phyloP scores from a whole-genome alignment of 2,113 vertebrate species.

The Pycnonotus jocosus region DNA sequence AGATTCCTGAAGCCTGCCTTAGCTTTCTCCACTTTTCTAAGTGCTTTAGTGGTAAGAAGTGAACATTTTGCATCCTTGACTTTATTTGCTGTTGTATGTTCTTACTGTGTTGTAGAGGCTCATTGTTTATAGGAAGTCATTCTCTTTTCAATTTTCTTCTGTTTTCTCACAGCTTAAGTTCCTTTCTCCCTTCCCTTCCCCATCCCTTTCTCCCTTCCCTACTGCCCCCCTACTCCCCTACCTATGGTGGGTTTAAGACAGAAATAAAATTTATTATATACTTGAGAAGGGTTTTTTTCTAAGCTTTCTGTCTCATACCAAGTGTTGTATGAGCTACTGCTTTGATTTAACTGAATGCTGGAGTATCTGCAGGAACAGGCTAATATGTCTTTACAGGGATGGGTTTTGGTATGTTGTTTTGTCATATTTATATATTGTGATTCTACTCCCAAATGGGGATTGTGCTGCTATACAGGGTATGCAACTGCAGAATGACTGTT shows the following conservation, averaged over 20 bases:
- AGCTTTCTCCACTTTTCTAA: neutral
- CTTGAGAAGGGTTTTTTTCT: neutral
- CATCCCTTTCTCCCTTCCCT: neutral
- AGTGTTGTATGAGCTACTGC: slow-evolving; percentile 23
- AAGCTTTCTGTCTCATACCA: slow-evolving; percentile 21
- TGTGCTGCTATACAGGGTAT: slow-evolving; percentile 1
- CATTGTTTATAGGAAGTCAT: neutral
- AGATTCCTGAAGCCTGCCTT: neutral
- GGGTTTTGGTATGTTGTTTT: slow-evolving; percentile 22
- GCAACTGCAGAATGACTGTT: slow-evolving; percentile 33
- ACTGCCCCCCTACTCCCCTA: neutral
- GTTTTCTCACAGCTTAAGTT: neutral
- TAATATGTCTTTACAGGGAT: neutral
- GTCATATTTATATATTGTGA: slow-evolving; percentile 44
- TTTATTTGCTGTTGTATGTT: neutral
- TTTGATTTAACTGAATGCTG: slow-evolving; percentile 30
- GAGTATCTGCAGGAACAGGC: neutral
- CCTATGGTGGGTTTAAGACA: neutral
- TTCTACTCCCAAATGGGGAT: neutral
- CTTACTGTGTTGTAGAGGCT: neutral
- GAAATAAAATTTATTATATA: neutral
- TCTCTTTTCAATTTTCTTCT: neutral
- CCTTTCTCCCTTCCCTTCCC: neutral
- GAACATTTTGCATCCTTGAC: neutral
- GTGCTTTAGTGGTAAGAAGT: neutral